Percentiles rank a stretch among this genome's conserved stretches.
Evolutionary conservation across 2,797 vertebrate species (phyloP).

Genomic region (Rousettus madagascariensis): DNA sequence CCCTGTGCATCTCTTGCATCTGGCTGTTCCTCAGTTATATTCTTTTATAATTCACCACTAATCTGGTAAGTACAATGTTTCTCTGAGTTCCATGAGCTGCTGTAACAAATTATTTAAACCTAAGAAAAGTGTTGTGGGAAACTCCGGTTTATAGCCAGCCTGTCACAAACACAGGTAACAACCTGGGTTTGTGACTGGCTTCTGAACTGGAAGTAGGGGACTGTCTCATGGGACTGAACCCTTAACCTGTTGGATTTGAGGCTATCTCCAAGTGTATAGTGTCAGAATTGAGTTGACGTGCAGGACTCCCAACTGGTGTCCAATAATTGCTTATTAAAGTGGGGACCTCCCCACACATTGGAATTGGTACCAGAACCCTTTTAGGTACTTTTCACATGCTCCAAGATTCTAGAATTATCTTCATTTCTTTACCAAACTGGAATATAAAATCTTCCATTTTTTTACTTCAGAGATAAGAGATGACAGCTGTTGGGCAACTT

Average conservation of each 20-base stretch:
- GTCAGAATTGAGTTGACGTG: background rate
- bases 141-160: background rate
- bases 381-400: background rate
- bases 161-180: background rate
- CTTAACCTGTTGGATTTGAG: background rate
- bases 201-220: background rate
- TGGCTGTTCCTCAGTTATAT: background rate
- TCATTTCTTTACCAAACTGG: slow-evolving; percentile 8
- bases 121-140: background rate
- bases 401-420: background rate
- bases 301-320: background rate
- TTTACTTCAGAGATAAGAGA: background rate
- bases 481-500: background rate
- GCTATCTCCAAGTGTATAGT: background rate
- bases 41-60: background rate
- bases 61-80: background rate
- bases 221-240: background rate
- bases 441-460: background rate
- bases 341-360: no score
- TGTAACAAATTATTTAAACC: background rate
- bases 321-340: background rate
- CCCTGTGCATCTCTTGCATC: background rate
- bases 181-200: background rate
- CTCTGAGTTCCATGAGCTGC: background rate
- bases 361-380: no score